Percentiles rank a stretch among this genome's conserved stretches.
Evolutionary conservation across 2,797 vertebrate species (phyloP).

Genomic region (Platyrinchus mystaceus): DNA sequence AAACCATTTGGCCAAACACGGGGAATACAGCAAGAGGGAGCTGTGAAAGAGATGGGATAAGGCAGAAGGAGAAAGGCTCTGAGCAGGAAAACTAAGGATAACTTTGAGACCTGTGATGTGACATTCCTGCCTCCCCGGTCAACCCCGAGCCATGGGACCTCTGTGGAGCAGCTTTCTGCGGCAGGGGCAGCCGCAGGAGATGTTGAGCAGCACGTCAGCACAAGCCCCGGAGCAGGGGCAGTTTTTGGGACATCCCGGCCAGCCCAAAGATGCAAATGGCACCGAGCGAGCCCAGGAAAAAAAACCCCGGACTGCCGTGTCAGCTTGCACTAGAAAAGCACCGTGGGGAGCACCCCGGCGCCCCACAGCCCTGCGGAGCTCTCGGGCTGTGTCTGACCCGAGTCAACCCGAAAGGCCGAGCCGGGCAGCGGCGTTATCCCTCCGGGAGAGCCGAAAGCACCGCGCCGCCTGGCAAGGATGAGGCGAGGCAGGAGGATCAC

Average conservation of each 20-base stretch:
- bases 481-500: rapidly evolving
- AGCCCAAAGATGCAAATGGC: neutral
- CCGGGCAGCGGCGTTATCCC: rapidly evolving
- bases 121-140: neutral
- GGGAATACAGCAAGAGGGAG: neutral
- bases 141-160: rapidly evolving
- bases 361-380: rapidly evolving
- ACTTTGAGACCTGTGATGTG: rapidly evolving
- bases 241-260: neutral
- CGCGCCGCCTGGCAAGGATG: neutral
- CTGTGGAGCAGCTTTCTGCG: neutral
- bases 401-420: rapidly evolving
- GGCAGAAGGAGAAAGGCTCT: neutral
- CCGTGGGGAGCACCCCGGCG: rapidly evolving
- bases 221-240: neutral
- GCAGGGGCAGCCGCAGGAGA: rapidly evolving
- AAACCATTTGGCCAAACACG: neutral
- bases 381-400: rapidly evolving
- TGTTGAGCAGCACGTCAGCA: rapidly evolving
- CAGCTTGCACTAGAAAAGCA: neutral
- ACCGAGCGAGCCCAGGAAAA: neutral
- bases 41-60: rapidly evolving
- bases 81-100: neutral
- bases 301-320: neutral
- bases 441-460: neutral